Percentiles rank a stretch among this genome's conserved stretches.
Conservation (phyloP, 2,888 invertebrate genomes). For the Malthinus seriepunctatus region DNA sequence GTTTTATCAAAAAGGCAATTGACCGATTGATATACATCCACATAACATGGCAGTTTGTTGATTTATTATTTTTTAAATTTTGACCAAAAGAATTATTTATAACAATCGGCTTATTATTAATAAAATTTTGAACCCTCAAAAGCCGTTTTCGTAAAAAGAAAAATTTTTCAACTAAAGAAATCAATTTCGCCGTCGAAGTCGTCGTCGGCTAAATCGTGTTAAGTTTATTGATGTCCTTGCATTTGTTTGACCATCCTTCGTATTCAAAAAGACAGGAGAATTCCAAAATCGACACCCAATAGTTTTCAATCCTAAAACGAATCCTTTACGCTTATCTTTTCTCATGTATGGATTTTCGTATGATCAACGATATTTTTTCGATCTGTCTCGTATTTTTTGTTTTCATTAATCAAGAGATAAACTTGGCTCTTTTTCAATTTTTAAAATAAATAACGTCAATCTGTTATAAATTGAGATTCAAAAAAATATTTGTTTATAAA, state of each 20-base stretch:
- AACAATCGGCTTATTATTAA: too few relatives aligned
- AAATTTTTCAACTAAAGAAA: conserved; percentile 21
- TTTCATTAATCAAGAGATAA: neutral
- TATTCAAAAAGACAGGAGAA: conserved; percentile 40
- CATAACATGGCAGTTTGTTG: too few relatives aligned
- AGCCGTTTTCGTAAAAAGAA: neutral
- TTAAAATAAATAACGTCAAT: too few relatives aligned
- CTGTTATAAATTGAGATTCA: too few relatives aligned
- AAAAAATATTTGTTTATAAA: too few relatives aligned
- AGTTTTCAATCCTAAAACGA: conserved; percentile 18
- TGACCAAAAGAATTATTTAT: neutral
- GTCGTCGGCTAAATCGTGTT: conserved; percentile 40
- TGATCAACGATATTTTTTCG: neutral
- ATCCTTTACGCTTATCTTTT: conserved; percentile 4
- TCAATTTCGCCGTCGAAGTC: conserved; percentile 41
- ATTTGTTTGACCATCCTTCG: conserved; percentile 40
- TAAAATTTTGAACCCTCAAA: neutral
- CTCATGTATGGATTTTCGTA: conserved; percentile 3
- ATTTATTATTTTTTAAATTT: neutral
- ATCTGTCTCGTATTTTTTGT: neutral
- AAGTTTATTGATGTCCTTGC: conserved; percentile 47
- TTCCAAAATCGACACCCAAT: conserved; percentile 30
- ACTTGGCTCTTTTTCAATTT: too few relatives aligned
- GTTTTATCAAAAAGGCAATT: neutral
- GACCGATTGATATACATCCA: neutral